These are phyloP conservation scores for Spea multiplicata DNA, from an alignment of 2,113 vertebrate genomes.

Conservation along the genomic window DNA sequence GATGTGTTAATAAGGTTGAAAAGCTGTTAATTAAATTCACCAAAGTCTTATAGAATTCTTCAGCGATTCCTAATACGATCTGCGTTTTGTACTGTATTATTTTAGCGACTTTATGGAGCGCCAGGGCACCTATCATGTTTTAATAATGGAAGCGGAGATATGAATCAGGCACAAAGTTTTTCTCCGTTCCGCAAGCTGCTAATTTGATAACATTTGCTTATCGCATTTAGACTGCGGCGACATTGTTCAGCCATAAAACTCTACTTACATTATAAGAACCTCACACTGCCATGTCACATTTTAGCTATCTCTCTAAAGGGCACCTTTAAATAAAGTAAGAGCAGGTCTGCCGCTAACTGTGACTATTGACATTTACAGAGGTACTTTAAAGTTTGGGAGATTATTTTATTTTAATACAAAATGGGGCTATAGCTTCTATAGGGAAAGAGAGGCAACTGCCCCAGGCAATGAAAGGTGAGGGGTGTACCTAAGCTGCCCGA, in stretches of 20 bases:
- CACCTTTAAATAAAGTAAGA: background rate
- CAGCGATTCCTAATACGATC: constrained; percentile 9
- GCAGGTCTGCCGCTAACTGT: no score
- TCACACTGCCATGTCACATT: constrained; percentile 21
- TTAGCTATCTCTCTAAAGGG: constrained; percentile 27
- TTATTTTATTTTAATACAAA: no score
- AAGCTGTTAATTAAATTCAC: constrained; percentile 34
- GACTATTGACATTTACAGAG: no score
- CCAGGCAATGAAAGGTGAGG: no score
- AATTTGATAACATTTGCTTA: constrained; percentile 47
- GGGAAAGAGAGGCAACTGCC: no score
- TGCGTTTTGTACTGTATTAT: constrained; percentile 26
- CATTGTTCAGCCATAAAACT: constrained; percentile 27
- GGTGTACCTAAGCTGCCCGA: no score
- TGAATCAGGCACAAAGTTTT: constrained; percentile 26
- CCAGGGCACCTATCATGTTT: constrained; percentile 22
- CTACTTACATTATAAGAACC: constrained; percentile 19
- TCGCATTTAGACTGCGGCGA: constrained; percentile 38
- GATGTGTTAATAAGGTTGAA: constrained; percentile 3
- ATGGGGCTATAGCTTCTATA: no score
- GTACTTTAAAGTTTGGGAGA: no score
- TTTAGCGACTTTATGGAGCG: constrained; percentile 15
- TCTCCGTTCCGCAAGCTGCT: constrained; percentile 30
- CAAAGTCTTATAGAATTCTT: constrained; percentile 18
- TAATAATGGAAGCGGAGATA: constrained; percentile 21